Percentiles rank a stretch among this genome's conserved stretches.
phyloP scores from a whole-genome alignment of 1,140 invertebrate species.

The Drosophila parabipectinata region DNA sequence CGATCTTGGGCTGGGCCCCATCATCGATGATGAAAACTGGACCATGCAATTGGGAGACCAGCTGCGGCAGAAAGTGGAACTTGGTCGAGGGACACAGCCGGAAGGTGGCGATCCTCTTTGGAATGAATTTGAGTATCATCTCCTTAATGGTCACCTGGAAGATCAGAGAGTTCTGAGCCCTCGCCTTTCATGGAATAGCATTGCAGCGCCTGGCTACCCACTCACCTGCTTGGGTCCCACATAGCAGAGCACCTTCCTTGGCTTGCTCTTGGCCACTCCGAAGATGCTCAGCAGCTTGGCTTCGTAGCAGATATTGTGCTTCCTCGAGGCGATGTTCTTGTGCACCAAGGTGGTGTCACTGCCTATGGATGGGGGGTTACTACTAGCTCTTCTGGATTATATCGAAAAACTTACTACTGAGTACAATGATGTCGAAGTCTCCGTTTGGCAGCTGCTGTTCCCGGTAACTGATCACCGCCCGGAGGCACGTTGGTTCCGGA shows the following conservation, averaged over 20 bases:
- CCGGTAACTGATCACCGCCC: constrained; percentile 92
- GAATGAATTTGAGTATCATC: constrained; percentile 95
- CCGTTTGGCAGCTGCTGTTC: constrained; percentile 93
- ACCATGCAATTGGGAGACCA: constrained; percentile 84
- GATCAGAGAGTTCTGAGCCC: constrained; percentile 80
- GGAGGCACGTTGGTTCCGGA: constrained; percentile 89
- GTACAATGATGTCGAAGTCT: constrained; percentile 95
- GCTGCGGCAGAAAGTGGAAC: constrained; percentile 87
- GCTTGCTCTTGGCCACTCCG: constrained; percentile 86
- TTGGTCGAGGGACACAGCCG: constrained; percentile 96
- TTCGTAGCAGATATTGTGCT: constrained; percentile 93
- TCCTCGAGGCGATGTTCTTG: constrained; percentile 93
- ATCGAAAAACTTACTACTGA: constrained; percentile 88
- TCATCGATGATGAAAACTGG: constrained; percentile 92
- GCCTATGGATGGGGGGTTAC: constrained; percentile 79
- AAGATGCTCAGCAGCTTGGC: constrained; percentile 91
- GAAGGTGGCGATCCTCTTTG: constrained; percentile 95
- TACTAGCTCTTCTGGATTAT: too few species aligned
- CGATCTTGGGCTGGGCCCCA: constrained; percentile 93
- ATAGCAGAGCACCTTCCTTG: constrained; percentile 94
- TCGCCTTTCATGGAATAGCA: constrained; percentile 46
- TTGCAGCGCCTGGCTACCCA: not conserved
- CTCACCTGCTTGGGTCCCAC: constrained; percentile 91
- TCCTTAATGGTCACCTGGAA: constrained; percentile 95
- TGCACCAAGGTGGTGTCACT: constrained; percentile 93